Evolutionary conservation across 2,888 invertebrate species (phyloP), one percentile per base, ranked within the genome.

Genomic region (Heliconius cydno): DNA sequence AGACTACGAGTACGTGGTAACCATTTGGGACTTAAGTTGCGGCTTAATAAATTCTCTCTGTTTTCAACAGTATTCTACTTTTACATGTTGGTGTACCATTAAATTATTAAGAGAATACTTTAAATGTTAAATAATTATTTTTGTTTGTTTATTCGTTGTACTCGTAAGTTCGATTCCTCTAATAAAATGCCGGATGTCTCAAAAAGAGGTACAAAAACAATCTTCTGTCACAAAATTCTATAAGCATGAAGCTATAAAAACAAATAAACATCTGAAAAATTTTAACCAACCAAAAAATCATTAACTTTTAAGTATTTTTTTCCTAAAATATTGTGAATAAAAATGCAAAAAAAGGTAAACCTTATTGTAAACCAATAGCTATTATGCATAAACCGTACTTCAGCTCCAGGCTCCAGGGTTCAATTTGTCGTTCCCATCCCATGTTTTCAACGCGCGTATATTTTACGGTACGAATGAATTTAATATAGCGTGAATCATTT

Each of bases 401-500:
- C 67, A 22, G 52, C 72, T 66, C 7, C 78, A 38, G 66, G 38
- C 72, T 66, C 66, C 70, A 52, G 52, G 76, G 66, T 76, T 71
- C 76, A 79, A 76, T 71, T 66, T 79, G 76, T 72, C 70, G 28
- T 60, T 38, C 25, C 71, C 60, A 60, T 76, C 25, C 57, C 41
- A 67, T 72, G 70, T 66, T 79, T 76, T 79, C 66, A 65, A 57
- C 79, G 28, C 72, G 13, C 41, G 66, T 30, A n/a, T 66, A 71
- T 70, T 79, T 76, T 38, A 65, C 52, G 72, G 46, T 78, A 82
- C 86, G 85, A 86, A 85, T 84, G 84, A 86, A 88, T 86, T 87
- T 87, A 88, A 88, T 89, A 85, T 85, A 86, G 84, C 87, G 86
- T 87, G 82, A 85, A 84, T 84, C 84, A 82, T 83, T 81, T 77